These are phyloP conservation scores for Eunapius fragilis DNA, from an alignment of 37 sponge, comb jelly and placozoan species.

Conservation along the genomic window DNA sequence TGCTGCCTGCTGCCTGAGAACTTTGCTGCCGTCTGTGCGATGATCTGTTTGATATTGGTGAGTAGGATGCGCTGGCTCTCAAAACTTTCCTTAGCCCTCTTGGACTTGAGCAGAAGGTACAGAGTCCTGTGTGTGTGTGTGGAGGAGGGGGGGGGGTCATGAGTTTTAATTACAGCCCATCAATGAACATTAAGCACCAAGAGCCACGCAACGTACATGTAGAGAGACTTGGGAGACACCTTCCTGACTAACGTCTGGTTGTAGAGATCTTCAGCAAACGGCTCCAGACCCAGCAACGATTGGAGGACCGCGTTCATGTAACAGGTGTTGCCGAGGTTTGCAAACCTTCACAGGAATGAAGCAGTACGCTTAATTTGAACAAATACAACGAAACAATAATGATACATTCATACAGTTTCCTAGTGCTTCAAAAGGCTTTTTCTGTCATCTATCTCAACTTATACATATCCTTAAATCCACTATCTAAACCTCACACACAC, in stretches of 20 bases:
- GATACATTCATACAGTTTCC: too few species aligned
- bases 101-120: slow-evolving; percentile 71
- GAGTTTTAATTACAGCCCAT: too few species aligned
- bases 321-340: slow-evolving; percentile 90
- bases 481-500: too few species aligned
- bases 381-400: too few species aligned
- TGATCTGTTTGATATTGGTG: slow-evolving; percentile 51
- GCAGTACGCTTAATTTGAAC: too few species aligned
- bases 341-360: too few species aligned
- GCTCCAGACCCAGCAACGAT: slow-evolving; percentile 71
- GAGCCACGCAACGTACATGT: slow-evolving; percentile 40
- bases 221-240: slow-evolving; percentile 45
- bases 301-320: slow-evolving; percentile 93
- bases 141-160: too few species aligned
- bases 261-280: slow-evolving; percentile 77
- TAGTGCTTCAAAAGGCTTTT: too few species aligned
- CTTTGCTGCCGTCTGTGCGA: slow-evolving; percentile 28
- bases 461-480: too few species aligned
- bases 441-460: too few species aligned
- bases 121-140: slow-evolving; percentile 62
- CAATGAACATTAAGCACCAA: too few species aligned
- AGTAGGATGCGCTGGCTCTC: slow-evolving; percentile 49
- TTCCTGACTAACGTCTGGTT: slow-evolving; percentile 23
- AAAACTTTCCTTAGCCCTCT: slow-evolving; percentile 40
- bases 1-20: slow-evolving; percentile 70